Base-by-base conservation (phyloP, 2,888 invertebrate genomes). In the Andrena marginata region DNA sequence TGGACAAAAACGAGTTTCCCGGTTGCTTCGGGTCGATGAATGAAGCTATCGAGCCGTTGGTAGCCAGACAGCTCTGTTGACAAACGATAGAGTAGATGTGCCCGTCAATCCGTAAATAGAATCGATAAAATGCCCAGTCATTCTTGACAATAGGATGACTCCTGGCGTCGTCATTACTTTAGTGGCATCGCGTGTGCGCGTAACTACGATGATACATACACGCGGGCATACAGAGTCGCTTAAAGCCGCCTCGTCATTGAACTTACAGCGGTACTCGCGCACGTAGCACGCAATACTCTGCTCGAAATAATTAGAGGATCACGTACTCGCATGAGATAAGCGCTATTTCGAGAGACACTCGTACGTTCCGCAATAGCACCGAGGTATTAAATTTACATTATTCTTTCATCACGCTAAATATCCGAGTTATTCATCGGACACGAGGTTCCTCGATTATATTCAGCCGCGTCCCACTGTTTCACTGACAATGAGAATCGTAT, bases 71-170 rank as follows among this genome's bases (percentile, higher is more conserved):
- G 67, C 70, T 75, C 63, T 72, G 80, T 88, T 87, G 84, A 89
- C 88, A 84, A 84, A 88, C 84, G 85, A 84, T 77, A 84, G 72
- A 68, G 64, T 67, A 72, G 69, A 77, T 64, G 42, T 67, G 77
- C 80, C 73, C 79, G 82, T 86, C 85, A 71, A 76, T 69, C 80
- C 76, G 70, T 82, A 84, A 84, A 84, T 80, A 79, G 85, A 85
- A 88, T 87, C 83, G 87, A 88, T 89, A 85, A 89, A 89, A 78
- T 68, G 89, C 80, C 80, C 60, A 77, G 87, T 90, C 89, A 90
- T 82, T 85, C 78, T 49, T 73, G 78, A 83, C 84, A 87, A 85
- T 85, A 79, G 83, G 76, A 84, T 84, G 86, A 85, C 74, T 89
- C 69, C 42, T 74, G 79, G 48, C 70, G 48, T 29, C 59, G 64